phyloP scores from a whole-genome alignment of 2,888 invertebrate species.

The Beris chalybata region DNA sequence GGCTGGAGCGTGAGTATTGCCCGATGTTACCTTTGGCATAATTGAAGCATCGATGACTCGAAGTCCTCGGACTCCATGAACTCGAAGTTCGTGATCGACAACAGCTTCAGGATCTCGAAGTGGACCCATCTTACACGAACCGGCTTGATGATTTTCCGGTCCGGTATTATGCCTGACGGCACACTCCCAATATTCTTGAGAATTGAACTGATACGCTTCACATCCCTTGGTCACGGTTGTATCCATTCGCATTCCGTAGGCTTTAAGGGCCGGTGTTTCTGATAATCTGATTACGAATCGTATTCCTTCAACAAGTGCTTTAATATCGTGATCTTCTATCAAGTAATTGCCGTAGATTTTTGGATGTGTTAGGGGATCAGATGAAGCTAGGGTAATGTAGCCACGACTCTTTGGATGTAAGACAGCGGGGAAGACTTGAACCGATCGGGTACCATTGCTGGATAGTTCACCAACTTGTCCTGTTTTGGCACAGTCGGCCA shows the following conservation, averaged over 20 bases:
- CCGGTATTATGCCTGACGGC: conserved; percentile 70
- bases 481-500: conserved; percentile 83
- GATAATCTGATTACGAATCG: conserved; percentile 74
- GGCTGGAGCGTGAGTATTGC: conserved; percentile 75
- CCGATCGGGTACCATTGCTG: conserved; percentile 68
- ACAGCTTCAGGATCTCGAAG: conserved; percentile 70
- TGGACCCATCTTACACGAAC: conserved; percentile 83
- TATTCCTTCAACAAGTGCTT: conserved; percentile 78
- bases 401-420: conserved; percentile 88
- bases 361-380: conserved; percentile 80
- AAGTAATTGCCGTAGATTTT: conserved; percentile 80
- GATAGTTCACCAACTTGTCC: conserved; percentile 81
- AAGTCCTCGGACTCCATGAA: conserved; percentile 66
- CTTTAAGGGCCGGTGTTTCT: conserved; percentile 66
- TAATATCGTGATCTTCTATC: conserved; percentile 67
- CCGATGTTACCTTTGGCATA: conserved; percentile 76
- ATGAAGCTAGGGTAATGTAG: conserved; percentile 69
- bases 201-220: conserved; percentile 71
- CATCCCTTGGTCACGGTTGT: conserved; percentile 74
- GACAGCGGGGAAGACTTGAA: conserved; percentile 78
- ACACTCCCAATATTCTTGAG: conserved; percentile 76
- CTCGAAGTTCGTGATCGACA: conserved; percentile 67
- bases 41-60: conserved; percentile 79
- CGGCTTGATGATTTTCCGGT: conserved; percentile 81
- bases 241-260: conserved; percentile 76